A percentile compares a stretch with the other conserved stretches of the same genome.
Conservation (phyloP, 2,888 invertebrate species). For the Drosophila atripex region DNA sequence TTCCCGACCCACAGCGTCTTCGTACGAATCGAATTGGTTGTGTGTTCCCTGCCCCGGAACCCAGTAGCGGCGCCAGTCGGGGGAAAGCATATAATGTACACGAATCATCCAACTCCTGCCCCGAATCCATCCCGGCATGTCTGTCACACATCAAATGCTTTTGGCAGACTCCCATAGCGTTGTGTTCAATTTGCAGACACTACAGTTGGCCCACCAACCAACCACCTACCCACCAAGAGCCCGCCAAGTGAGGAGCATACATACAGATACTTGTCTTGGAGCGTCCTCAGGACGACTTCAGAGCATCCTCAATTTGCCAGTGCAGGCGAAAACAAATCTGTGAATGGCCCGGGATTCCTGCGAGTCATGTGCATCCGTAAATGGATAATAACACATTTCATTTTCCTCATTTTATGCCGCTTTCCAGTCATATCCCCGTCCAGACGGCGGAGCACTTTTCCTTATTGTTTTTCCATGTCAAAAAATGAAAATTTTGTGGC, state of each 20-base stretch:
- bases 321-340: conserved; percentile 24
- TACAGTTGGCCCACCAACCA: neutral
- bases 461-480: conserved; percentile 56
- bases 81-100: neutral
- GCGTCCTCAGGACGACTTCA: conserved; percentile 6
- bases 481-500: conserved; percentile 21
- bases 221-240: conserved; percentile 1
- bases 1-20: conserved; percentile 19
- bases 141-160: conserved; percentile 47
- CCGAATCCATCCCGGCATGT: conserved; percentile 5
- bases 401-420: conserved; percentile 6
- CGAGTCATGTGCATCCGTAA: conserved; percentile 28
- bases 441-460: conserved; percentile 59
- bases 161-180: conserved; percentile 51
- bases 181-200: conserved; percentile 10
- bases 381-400: conserved; percentile 37
- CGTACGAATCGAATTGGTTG: neutral
- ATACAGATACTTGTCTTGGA: conserved; percentile 5
- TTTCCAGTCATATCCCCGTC: conserved; percentile 35
- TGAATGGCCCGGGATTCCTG: conserved; percentile 15
- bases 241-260: neutral
- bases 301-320: conserved; percentile 3
- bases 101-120: neutral
- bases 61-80: conserved; percentile 21
- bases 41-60: neutral